Evolutionary conservation across 2,113 vertebrate genomes (phyloP).

Genomic region (Notechis scutatus): DNA sequence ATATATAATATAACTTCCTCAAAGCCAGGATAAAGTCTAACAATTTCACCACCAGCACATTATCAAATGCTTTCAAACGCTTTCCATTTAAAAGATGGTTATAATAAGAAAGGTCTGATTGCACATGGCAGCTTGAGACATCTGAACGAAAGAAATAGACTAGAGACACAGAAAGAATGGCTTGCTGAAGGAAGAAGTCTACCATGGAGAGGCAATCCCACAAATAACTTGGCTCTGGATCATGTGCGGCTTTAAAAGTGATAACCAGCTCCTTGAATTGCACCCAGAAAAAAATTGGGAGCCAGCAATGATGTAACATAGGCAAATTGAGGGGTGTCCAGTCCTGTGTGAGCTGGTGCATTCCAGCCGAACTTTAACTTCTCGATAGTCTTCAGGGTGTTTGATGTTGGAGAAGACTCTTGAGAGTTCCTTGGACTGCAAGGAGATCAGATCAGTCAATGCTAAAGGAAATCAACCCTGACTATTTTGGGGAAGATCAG

Average conservation of each 20-base stretch:
- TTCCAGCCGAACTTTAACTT: background rate
- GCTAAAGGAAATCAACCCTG: background rate
- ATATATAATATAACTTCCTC: background rate
- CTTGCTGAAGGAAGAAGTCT: background rate
- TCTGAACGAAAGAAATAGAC: background rate
- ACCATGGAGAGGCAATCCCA: background rate
- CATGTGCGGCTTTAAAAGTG: background rate
- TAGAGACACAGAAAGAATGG: background rate
- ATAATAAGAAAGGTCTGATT: background rate
- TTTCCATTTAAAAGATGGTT: background rate
- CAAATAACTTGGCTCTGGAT: background rate
- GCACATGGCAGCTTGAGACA: background rate
- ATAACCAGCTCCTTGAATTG: background rate
- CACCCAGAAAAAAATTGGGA: background rate
- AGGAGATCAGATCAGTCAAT: background rate
- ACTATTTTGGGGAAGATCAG: background rate
- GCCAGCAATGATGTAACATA: background rate
- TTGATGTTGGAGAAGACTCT: background rate
- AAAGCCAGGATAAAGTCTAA: background rate
- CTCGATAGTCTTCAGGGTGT: background rate
- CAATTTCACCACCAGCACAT: background rate
- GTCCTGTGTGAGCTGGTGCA: background rate
- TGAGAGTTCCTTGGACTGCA: background rate
- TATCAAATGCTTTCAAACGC: background rate
- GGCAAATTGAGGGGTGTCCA: background rate